Base-by-base conservation (phyloP, 1,140 invertebrate species). In the Apis laboriosa region DNA sequence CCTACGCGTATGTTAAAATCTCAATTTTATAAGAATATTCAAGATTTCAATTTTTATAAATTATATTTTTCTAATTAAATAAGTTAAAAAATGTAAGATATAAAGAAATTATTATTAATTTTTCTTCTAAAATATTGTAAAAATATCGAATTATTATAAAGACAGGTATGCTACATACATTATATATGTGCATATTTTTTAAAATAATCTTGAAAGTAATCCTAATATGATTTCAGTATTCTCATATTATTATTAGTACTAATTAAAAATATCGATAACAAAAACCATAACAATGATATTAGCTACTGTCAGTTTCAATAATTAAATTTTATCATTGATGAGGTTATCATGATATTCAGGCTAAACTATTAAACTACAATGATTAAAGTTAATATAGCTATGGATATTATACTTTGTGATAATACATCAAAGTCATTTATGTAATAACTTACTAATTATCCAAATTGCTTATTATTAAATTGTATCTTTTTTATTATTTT, bases 241-340 rank as follows among this genome's bases (percentile, higher is more conserved):
- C 53, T 49, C 53, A 71, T 66, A 71, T 24, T 71, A 77, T 28
- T 15, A 63, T 58, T 80, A 56, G 9, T 12, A 24, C 21, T 74
- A 74, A 84, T 84, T 79, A 73, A 2, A 24, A 80, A 19, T 19
- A 19, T 21, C 19, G 66, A 72, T 73, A 55, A 80, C 67, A 72
- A 67, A 83, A 83, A 67, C 28, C 51, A 78, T 49, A 34, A 60
- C 72, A 34, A 28, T 68, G 58, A 56, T 51, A 51, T 76, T 83
- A 34, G 51, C 75, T 53, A 78, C 71, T 55, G 53, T 34, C 67
- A 56, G 60, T 80, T 79, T 72, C 77, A 80, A 43, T 84, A 84
- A 84, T 73, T 51, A 73, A 84, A 63, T 84, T 84, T 80, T 11
- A 67, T 28, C 53, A 53, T 64, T 49, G 61, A 84, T 84, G 61